Evolutionary conservation across 2,113 vertebrate species (phyloP).

Genomic region (Lanius collurio): DNA sequence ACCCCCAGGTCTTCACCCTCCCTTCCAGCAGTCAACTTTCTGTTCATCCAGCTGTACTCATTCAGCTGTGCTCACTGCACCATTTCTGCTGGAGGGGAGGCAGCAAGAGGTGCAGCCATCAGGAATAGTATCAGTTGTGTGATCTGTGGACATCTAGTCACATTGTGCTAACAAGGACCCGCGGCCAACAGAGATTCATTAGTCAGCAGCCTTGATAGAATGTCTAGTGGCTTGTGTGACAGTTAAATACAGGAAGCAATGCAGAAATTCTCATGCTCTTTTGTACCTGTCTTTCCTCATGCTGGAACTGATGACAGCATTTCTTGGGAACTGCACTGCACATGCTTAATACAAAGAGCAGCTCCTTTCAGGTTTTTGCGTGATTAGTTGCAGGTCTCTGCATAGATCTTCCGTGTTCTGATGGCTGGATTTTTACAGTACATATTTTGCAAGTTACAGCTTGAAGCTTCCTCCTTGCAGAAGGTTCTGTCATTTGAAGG

Average conservation of each 20-base stretch:
- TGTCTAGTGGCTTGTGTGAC: background rate
- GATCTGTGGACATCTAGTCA: background rate
- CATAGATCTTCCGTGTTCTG: background rate
- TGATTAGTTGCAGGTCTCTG: slow-evolving; percentile 17
- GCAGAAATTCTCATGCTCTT: background rate
- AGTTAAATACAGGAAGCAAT: slow-evolving; percentile 13
- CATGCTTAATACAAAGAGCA: background rate
- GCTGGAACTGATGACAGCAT: background rate
- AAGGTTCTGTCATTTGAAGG: slow-evolving; percentile 52
- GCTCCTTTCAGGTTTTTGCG: background rate
- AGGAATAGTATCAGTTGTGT: background rate
- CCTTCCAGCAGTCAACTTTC: background rate
- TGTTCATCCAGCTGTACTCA: background rate
- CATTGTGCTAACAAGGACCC: background rate
- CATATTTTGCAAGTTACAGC: slow-evolving; percentile 59
- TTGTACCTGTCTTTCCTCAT: background rate
- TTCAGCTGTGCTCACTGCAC: background rate
- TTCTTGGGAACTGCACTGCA: background rate
- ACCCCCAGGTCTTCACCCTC: background rate
- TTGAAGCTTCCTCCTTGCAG: slow-evolving; percentile 42
- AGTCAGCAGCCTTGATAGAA: slow-evolving; percentile 15
- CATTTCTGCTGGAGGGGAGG: background rate
- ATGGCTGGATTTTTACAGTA: slow-evolving; percentile 20
- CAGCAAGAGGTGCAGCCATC: background rate
- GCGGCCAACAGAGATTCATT: background rate